These are phyloP conservation scores for Patella depressa DNA, from an alignment of 2,888 invertebrate genomes.

Conservation along the genomic window DNA sequence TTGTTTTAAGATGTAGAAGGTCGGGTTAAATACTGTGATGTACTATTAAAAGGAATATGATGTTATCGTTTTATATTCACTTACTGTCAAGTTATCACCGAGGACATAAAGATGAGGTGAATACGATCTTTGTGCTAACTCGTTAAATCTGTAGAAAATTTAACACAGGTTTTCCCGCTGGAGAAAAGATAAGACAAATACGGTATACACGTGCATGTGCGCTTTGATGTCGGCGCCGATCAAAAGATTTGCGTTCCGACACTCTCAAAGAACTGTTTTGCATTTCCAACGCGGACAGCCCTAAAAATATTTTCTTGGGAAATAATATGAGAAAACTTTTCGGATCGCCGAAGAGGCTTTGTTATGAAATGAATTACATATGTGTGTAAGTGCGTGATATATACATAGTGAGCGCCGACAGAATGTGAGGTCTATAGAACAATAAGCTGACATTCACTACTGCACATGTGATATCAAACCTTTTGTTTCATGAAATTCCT, in stretches of 20 bases:
- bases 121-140: not conserved
- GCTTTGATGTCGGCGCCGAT: constrained; percentile 21
- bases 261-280: constrained; percentile 14
- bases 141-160: not conserved
- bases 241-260: constrained; percentile 8
- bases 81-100: too few species aligned
- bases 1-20: not conserved
- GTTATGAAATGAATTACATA: constrained; percentile 24
- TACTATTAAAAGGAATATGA: too few species aligned
- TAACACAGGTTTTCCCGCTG: not conserved
- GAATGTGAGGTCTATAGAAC: constrained; percentile 8
- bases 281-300: constrained; percentile 18
- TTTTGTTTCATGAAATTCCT: constrained; percentile 8
- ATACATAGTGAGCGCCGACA: constrained; percentile 14
- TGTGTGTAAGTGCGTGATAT: constrained; percentile 25
- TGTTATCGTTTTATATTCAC: too few species aligned
- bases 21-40: too few species aligned
- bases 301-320: constrained; percentile 17
- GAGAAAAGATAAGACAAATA: not conserved
- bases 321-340: constrained; percentile 16
- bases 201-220: constrained; percentile 19
- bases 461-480: constrained; percentile 7
- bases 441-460: constrained; percentile 23
- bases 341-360: constrained; percentile 28
- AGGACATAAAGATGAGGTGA: too few species aligned